phyloP scores from a whole-genome alignment of 2,113 vertebrate genomes.

The Lycaon pictus region DNA sequence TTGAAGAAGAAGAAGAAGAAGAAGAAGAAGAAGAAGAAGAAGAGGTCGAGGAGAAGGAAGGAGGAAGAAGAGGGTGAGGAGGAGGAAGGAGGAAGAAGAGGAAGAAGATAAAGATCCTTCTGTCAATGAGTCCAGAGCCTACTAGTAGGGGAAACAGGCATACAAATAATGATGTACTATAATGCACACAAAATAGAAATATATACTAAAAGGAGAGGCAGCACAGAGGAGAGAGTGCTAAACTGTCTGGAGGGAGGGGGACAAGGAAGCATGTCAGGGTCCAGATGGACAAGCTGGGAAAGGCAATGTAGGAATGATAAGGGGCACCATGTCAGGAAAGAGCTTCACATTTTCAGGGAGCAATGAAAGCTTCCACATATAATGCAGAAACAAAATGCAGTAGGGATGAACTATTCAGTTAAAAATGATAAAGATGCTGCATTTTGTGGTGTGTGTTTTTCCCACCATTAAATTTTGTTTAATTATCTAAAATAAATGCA shows the following conservation, averaged over 20 bases:
- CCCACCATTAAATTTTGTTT: not conserved
- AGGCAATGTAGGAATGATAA: too few species aligned
- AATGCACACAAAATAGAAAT: not conserved
- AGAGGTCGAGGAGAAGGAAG: too few species aligned
- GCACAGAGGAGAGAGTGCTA: not conserved
- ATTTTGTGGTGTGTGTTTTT: not conserved
- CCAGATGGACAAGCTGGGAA: not conserved
- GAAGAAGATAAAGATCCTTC: not conserved
- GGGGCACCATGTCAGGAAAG: not conserved
- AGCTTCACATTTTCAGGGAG: not conserved
- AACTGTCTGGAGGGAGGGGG: not conserved
- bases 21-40: too few species aligned
- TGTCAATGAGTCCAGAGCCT: not conserved
- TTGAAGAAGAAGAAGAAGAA: too few species aligned
- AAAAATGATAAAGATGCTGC: not conserved
- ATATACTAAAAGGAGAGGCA: not conserved
- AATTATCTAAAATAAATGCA: slow-evolving; percentile 2
- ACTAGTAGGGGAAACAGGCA: not conserved
- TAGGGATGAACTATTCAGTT: not conserved
- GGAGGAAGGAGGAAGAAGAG: too few species aligned
- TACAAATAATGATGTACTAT: not conserved
- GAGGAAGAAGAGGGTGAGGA: too few species aligned
- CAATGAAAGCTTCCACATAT: not conserved
- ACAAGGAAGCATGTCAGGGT: not conserved
- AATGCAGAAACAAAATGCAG: not conserved